phyloP scores from a whole-genome alignment of 2,888 invertebrate genomes.

The Caenorhabditis sp. region DNA sequence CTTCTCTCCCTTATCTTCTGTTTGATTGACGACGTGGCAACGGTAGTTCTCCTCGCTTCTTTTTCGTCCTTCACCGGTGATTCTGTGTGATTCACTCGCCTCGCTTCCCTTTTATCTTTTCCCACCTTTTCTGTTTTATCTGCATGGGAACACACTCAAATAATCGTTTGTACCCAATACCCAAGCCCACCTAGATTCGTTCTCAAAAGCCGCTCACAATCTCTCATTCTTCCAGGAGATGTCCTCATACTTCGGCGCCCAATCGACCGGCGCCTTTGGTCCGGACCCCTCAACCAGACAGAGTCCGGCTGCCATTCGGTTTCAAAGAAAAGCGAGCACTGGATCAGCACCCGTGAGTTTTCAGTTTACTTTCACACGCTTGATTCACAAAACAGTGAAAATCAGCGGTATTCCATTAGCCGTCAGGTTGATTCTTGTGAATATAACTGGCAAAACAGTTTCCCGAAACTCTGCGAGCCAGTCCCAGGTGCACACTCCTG shows the following conservation, averaged over 20 bases:
- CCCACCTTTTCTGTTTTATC: conserved; percentile 48
- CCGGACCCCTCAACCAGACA: conserved; percentile 21
- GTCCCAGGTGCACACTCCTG: conserved; percentile 13
- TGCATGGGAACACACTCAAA: conserved; percentile 47
- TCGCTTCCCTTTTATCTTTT: conserved; percentile 1
- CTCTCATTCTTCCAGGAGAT: conserved; percentile 43
- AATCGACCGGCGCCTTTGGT: conserved; percentile 15
- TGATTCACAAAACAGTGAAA: too few species aligned
- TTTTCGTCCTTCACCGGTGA: not conserved
- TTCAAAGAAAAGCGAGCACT: conserved; percentile 54
- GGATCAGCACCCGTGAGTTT: conserved; percentile 58
- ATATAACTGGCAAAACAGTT: too few species aligned
- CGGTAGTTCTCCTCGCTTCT: conserved; percentile 5
- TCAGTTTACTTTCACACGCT: not conserved
- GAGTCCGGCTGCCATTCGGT: conserved; percentile 59
- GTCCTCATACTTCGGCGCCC: conserved; percentile 55
- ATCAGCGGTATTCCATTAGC: too few species aligned
- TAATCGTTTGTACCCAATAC: conserved; percentile 11
- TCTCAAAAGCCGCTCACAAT: conserved; percentile 15
- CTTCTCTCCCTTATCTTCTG: conserved; percentile 4
- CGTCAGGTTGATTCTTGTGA: too few species aligned
- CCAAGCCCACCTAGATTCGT: not conserved
- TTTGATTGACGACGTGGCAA: conserved; percentile 51
- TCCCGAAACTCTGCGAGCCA: too few species aligned
- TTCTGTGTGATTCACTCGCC: conserved; percentile 19